A percentile compares a stretch with the other conserved stretches of the same genome.
Conservation (phyloP, 2,113 vertebrate species). For the Jaculus jaculus region DNA sequence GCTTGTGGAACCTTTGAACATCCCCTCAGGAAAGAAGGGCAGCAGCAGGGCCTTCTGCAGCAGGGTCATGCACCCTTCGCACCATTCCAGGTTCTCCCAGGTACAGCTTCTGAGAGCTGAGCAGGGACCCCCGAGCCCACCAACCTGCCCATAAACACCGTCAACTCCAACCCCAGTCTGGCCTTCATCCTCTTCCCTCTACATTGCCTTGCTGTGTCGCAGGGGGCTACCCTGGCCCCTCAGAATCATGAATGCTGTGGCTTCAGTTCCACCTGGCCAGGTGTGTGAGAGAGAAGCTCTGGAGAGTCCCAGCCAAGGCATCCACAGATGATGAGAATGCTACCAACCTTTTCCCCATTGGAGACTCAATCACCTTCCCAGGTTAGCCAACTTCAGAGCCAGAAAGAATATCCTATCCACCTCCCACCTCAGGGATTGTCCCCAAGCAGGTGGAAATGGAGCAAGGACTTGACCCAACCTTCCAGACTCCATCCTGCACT, state of each 20-base stretch:
- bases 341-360: too few relatives aligned
- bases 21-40: background rate
- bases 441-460: fast-evolving
- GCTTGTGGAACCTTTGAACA: background rate
- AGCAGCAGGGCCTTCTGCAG: background rate
- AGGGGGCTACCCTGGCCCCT: background rate
- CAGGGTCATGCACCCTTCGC: too few relatives aligned
- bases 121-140: background rate
- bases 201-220: background rate
- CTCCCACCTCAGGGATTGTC: background rate
- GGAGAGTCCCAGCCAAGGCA: background rate
- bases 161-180: background rate
- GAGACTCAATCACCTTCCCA: background rate
- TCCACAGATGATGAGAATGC: background rate
- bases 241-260: fast-evolving
- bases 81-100: background rate
- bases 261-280: background rate
- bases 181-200: background rate
- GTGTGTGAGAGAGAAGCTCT: background rate
- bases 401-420: background rate
- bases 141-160: background rate
- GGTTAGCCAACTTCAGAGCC: background rate
- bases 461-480: background rate
- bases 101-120: background rate
- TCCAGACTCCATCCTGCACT: background rate